Evolutionary conservation across 2,113 vertebrate species (phyloP).

Genomic region (Hiodon tergisus): DNA sequence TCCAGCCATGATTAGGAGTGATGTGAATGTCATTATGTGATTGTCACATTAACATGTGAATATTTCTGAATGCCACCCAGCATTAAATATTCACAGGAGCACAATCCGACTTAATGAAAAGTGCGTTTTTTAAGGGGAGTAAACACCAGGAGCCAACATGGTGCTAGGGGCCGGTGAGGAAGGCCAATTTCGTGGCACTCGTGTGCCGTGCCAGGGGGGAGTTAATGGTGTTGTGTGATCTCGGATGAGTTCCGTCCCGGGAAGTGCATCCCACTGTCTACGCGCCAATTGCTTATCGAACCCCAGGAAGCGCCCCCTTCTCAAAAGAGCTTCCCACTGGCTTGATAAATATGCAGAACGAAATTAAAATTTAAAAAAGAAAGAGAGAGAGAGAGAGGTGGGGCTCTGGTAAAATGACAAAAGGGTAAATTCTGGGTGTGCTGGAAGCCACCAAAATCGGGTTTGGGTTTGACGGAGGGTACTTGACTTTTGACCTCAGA

Average conservation of each 20-base stretch:
- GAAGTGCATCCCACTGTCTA: slow-evolving; percentile 27
- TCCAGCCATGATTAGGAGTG: not conserved
- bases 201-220: slow-evolving; percentile 52
- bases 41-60: slow-evolving; percentile 54
- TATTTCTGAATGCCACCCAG: slow-evolving; percentile 53
- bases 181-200: slow-evolving; percentile 56
- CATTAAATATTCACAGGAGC: slow-evolving; percentile 58
- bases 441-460: slow-evolving; percentile 40
- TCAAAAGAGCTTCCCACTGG: slow-evolving; percentile 51
- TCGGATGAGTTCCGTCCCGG: slow-evolving; percentile 21
- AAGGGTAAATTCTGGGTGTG: slow-evolving; percentile 56
- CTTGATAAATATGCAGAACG: slow-evolving; percentile 66
- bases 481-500: not conserved
- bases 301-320: slow-evolving; percentile 41
- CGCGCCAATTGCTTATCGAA: slow-evolving; percentile 34
- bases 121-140: slow-evolving; percentile 41
- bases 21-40: slow-evolving; percentile 54
- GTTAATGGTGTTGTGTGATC: slow-evolving; percentile 63
- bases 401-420: slow-evolving; percentile 59
- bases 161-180: slow-evolving; percentile 63
- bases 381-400: slow-evolving; percentile 57
- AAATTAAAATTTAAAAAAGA: slow-evolving; percentile 46
- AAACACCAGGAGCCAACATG: slow-evolving; percentile 62
- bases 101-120: slow-evolving; percentile 63
- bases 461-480: too few species aligned